phyloP scores from a whole-genome alignment of 2,113 vertebrate species.

The Lepidothrix coronata region DNA sequence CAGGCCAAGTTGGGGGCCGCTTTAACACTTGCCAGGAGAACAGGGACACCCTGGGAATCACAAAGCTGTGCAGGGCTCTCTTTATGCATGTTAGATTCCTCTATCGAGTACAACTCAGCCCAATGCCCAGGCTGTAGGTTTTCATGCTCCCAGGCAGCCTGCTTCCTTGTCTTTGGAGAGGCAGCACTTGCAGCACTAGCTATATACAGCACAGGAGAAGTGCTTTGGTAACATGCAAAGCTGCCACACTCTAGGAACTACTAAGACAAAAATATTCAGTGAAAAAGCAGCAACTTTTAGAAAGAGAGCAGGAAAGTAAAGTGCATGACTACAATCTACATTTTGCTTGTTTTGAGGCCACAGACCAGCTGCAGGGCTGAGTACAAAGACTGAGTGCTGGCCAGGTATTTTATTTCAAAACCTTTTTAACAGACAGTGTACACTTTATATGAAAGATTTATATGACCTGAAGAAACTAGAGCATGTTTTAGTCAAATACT shows the following conservation, averaged over 20 bases:
- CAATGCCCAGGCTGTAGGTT: accelerated
- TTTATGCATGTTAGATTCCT: not conserved
- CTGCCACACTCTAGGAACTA: not conserved
- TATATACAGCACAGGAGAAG: not conserved
- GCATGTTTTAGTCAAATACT: not conserved
- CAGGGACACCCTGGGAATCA: not conserved
- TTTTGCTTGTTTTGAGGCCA: not conserved
- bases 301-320: not conserved
- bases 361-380: not conserved
- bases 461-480: not conserved
- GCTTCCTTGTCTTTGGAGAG: not conserved
- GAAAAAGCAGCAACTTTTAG: not conserved
- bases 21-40: not conserved
- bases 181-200: not conserved
- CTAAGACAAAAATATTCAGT: not conserved
- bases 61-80: not conserved
- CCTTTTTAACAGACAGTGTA: not conserved
- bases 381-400: not conserved
- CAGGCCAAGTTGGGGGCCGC: not conserved
- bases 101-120: accelerated
- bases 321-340: not conserved
- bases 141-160: not conserved
- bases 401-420: not conserved
- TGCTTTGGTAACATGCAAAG: not conserved
- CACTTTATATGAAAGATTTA: not conserved